Evolutionary conservation across 2,113 vertebrate species (phyloP).

Genomic region (Scophthalmus maximus): DNA sequence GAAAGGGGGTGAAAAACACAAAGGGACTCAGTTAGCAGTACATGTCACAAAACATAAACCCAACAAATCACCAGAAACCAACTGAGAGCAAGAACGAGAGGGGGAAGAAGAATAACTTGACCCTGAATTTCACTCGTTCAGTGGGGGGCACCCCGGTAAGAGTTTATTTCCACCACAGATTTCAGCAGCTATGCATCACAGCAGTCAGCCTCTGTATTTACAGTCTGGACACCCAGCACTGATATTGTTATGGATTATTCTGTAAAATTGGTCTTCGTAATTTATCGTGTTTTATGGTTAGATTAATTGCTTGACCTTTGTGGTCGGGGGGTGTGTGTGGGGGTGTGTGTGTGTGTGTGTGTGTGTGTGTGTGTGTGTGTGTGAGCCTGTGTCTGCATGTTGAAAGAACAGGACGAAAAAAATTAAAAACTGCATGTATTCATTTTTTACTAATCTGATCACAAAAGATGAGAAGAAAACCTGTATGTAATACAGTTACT

Average conservation of each 20-base stretch:
- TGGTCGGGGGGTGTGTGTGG: conserved; percentile 18
- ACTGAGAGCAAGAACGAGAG: conserved; percentile 39
- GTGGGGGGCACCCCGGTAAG: conserved; percentile 37
- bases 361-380: not conserved
- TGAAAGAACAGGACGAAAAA: not conserved
- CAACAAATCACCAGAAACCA: conserved; percentile 57
- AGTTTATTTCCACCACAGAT: conserved; percentile 69
- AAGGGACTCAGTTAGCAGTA: conserved; percentile 44
- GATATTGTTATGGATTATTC: conserved; percentile 84
- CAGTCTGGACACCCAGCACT: conserved; percentile 62
- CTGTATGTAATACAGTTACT: not conserved
- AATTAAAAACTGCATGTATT: not conserved
- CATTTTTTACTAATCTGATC: conserved; percentile 10
- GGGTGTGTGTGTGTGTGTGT: not conserved
- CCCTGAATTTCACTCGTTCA: conserved; percentile 57
- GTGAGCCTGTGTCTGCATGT: not conserved
- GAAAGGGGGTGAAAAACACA: conserved; percentile 40
- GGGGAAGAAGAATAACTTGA: conserved; percentile 59
- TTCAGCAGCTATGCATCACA: conserved; percentile 67
- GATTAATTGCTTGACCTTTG: conserved; percentile 85
- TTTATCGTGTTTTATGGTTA: conserved; percentile 79
- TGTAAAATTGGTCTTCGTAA: conserved; percentile 83
- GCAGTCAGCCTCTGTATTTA: conserved; percentile 77
- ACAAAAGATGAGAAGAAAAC: not conserved
- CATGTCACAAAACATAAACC: conserved; percentile 57